Percentiles rank a stretch among this genome's conserved stretches.
Conservation (phyloP, 2,888 invertebrate species). For the Crioceris asparagi region DNA sequence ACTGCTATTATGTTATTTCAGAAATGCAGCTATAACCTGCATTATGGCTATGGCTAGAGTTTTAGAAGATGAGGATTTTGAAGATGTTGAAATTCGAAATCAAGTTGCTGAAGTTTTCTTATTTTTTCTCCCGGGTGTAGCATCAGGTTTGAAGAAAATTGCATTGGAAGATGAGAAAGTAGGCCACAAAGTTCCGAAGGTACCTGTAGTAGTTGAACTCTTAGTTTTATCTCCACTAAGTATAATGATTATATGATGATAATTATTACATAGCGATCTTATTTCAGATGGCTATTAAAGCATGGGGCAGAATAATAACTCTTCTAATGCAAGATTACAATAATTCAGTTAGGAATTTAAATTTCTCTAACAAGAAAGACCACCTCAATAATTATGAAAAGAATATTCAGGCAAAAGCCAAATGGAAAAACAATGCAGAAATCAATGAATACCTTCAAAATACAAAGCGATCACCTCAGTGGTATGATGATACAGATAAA, state of each 20-base stretch:
- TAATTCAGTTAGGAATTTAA: constrained; percentile 16
- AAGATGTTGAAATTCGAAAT: constrained; percentile 43
- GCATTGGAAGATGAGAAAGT: constrained; percentile 47
- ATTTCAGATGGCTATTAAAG: constrained; percentile 37
- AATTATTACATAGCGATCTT: no score
- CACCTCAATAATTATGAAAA: constrained; percentile 5
- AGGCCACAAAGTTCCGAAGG: constrained; percentile 50
- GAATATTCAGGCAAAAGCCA: constrained; percentile 10
- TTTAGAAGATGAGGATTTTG: constrained; percentile 42
- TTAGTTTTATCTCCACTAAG: no score
- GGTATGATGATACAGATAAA: constrained; percentile 48
- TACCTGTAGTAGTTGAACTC: constrained; percentile 36
- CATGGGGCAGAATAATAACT: constrained; percentile 38
- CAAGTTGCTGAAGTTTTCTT: constrained; percentile 47
- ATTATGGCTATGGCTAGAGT: constrained; percentile 53
- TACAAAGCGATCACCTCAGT: constrained; percentile 40
- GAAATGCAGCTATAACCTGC: constrained; percentile 46
- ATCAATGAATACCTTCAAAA: constrained; percentile 35
- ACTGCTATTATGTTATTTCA: constrained; percentile 23
- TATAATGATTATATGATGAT: no score
- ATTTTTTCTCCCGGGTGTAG: constrained; percentile 54
- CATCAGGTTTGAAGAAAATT: constrained; percentile 47
- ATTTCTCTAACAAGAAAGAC: constrained; percentile 9
- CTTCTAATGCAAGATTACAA: constrained; percentile 40
- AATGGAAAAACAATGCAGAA: constrained; percentile 27